Conservation (phyloP, 2,113 vertebrate species). For the Proteles cristata region DNA sequence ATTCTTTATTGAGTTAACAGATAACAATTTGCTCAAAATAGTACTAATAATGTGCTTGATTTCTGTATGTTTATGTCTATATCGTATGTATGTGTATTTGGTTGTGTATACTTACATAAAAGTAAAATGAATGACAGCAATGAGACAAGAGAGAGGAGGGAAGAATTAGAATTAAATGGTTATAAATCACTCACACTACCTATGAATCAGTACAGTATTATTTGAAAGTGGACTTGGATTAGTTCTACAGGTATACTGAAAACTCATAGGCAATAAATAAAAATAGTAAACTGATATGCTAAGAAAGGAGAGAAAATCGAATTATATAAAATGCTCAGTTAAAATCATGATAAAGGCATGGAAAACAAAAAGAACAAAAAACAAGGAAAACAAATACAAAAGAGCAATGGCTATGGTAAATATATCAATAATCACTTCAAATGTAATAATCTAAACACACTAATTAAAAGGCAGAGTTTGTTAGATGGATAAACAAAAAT, state of each 20-base stretch:
- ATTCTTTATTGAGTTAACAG: neutral
- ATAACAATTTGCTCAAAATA: neutral
- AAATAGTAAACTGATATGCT: neutral
- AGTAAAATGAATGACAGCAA: neutral
- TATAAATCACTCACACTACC: neutral
- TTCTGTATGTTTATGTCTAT: neutral
- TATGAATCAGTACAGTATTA: neutral
- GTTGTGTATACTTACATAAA: neutral
- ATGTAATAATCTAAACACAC: no score
- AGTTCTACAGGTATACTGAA: neutral
- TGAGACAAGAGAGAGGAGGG: neutral
- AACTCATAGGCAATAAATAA: neutral
- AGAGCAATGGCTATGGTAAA: neutral
- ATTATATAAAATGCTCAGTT: neutral
- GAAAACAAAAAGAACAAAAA: neutral
- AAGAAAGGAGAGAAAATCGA: neutral
- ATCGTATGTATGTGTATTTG: neutral
- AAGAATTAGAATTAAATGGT: neutral
- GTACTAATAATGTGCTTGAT: neutral
- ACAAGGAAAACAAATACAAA: neutral
- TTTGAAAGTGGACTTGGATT: neutral
- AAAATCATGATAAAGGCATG: neutral
- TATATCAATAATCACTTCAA: neutral
- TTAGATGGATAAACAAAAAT: neutral
- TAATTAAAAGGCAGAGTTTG: neutral